These are phyloP conservation scores for Orbicella faveolata DNA, from an alignment of 64 coral and sea anemone species.

Conservation along the genomic window DNA sequence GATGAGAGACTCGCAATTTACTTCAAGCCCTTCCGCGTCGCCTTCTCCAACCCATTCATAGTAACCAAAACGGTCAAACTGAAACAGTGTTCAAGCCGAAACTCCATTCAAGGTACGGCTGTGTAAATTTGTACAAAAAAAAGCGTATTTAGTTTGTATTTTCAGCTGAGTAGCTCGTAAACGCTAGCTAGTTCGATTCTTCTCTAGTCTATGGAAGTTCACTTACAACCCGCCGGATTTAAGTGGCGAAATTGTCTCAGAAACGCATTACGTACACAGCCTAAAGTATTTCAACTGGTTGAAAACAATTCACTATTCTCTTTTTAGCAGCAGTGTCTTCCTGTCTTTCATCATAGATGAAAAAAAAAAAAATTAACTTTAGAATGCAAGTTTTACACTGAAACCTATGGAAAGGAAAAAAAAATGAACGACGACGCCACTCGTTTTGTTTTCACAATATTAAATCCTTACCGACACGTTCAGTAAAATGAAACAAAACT, in stretches of 20 bases:
- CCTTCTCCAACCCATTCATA: neutral
- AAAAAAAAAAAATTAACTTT: neutral
- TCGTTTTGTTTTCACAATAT: neutral
- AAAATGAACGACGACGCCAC: too few relatives aligned
- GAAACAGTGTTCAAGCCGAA: neutral
- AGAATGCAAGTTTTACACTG: neutral
- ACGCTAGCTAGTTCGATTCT: neutral
- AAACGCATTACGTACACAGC: neutral
- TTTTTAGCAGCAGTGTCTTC: neutral
- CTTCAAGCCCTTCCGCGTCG: neutral
- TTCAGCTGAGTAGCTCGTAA: neutral
- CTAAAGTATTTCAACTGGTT: neutral
- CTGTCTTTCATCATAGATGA: neutral
- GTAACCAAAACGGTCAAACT: neutral
- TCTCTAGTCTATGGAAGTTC: neutral
- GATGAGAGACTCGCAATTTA: neutral
- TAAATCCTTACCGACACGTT: neutral
- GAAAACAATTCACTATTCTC: neutral
- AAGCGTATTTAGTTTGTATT: neutral
- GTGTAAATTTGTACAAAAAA: neutral
- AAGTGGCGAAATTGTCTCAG: neutral
- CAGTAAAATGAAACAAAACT: neutral
- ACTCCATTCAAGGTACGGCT: neutral
- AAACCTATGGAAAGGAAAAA: too few relatives aligned
- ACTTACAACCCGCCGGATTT: neutral